These are phyloP conservation scores for Cryptoleucopteryx plumbea DNA, from an alignment of 2,113 vertebrate genomes.

Conservation along the genomic window DNA sequence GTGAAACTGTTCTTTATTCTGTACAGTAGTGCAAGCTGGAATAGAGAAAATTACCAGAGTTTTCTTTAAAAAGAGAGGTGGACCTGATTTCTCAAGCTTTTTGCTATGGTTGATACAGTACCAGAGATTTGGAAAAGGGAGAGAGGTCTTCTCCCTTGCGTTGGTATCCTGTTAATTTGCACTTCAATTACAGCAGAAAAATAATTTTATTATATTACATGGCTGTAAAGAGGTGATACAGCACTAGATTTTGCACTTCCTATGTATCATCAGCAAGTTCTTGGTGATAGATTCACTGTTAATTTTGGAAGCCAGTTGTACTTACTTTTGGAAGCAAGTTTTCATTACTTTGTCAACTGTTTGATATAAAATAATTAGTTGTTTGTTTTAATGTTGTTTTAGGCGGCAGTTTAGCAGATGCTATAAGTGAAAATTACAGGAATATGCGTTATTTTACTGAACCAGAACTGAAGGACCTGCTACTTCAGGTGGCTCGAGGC, in stretches of 20 bases:
- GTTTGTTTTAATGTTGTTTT: background rate
- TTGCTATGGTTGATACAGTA: background rate
- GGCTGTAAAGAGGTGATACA: background rate
- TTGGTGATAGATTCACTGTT: background rate
- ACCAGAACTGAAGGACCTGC: slow-evolving; percentile 89
- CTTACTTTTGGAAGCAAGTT: background rate
- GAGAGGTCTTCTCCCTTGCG: background rate
- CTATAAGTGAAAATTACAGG: slow-evolving; percentile 88
- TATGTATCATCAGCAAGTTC: background rate
- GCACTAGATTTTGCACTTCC: background rate
- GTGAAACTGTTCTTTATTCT: background rate
- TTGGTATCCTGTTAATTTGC: background rate
- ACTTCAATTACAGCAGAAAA: background rate
- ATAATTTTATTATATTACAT: background rate
- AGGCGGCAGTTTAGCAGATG: slow-evolving; percentile 93
- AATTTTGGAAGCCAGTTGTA: background rate
- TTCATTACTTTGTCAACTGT: background rate
- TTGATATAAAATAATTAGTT: background rate
- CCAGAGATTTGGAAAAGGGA: background rate
- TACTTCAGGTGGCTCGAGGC: slow-evolving; percentile 90
- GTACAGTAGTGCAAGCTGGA: background rate
- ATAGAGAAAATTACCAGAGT: background rate
- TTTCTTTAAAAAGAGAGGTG: background rate
- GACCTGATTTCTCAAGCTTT: background rate
- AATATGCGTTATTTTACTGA: slow-evolving; percentile 85